Conservation (phyloP, 2,113 vertebrate species). For the Dasypus novemcinctus region DNA sequence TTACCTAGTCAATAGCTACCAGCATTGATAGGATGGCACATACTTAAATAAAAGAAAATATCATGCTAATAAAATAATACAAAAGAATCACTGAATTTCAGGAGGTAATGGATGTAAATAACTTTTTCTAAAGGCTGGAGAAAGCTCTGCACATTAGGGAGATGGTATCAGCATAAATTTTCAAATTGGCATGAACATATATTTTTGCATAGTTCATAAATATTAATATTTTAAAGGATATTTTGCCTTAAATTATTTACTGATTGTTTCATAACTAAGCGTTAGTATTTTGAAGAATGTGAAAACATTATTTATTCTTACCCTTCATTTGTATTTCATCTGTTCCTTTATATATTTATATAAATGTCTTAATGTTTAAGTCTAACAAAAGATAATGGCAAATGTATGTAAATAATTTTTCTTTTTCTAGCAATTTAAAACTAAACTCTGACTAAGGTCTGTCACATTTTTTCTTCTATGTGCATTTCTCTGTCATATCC, state of each 20-base stretch:
- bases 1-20: not conserved
- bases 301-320: not conserved
- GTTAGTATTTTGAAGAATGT: not conserved
- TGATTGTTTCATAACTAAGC: not conserved
- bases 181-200: not conserved
- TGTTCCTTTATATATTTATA: constrained; percentile 35
- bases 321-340: not conserved
- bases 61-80: not conserved
- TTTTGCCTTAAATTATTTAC: constrained; percentile 11
- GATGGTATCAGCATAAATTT: not conserved
- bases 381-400: not conserved
- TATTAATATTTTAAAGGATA: not conserved
- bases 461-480: no score
- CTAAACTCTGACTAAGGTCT: not conserved
- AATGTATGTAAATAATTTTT: not conserved
- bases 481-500: not conserved
- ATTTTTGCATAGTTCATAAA: not conserved
- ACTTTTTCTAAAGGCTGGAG: not conserved
- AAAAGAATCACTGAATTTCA: not conserved
- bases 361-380: not conserved
- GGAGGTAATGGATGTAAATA: no score
- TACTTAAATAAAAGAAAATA: not conserved
- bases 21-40: not conserved
- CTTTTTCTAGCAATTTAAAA: not conserved
- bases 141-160: not conserved